Evolutionary conservation across 2,888 invertebrate species (phyloP), one percentile per base, ranked within the genome.

Genomic region (Rhamphomyia laevipes): DNA sequence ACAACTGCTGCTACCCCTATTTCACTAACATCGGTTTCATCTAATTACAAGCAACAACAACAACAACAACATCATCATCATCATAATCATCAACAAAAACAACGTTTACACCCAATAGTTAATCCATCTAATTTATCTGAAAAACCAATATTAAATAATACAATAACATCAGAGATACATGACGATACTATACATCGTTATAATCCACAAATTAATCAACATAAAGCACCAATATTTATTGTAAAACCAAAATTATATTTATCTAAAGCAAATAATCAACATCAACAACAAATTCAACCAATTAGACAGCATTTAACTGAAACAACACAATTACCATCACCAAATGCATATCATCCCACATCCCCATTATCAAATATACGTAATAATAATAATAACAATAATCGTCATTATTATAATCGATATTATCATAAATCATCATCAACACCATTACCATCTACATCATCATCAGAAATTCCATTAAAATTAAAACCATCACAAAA

Each of bases 401-500:
- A 49, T 48, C 52, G 53, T 51, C 51, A 52, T 50, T 48, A 51
- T 45, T 49, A 42, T 37, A 51, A 51, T 50, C 53, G 52, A 23
- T 51, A 53, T 46, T 51, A 53, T 44, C 54, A 56, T 27, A 59
- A 12, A 61, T 59, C 3, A 59, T 59, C 37, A 61, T 60, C 17
- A 59, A 59, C 43, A 56, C 56, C 2, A 56, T 56, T 5, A 48
- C 56, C 43, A 56, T 54, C 45, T 45, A 47, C 38, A 35, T 51
- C 48, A 47, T 47, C 51, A 38, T 47, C 15, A 58, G 55, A 17
- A 16, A 48, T 49, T 13, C 43, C 63, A 1, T 54, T 60, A 7
- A 66, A 65, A 47, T 54, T 65, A 23, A 60, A 61, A 41, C 61
- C 66, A 23, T 53, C 63, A 15, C 59, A 58, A 33, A 61, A 66